Percentiles rank a stretch among this genome's conserved stretches.
Evolutionary conservation across 2,888 invertebrate genomes (phyloP).

Genomic region (Dermolepida albohirtum): DNA sequence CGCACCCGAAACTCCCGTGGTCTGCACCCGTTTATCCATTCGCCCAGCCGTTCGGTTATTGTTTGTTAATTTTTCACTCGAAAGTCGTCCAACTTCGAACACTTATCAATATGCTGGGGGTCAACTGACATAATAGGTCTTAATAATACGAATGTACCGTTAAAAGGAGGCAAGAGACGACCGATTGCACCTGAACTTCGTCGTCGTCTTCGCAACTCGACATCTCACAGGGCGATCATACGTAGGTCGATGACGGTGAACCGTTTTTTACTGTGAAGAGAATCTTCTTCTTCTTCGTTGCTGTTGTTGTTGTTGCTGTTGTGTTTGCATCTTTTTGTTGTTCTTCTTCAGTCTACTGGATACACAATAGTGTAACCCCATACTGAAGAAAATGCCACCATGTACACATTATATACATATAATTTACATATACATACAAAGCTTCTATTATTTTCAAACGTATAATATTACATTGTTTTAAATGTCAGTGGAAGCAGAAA

Average conservation of each 20-base stretch:
- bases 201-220: conserved; percentile 12
- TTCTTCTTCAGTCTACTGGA: background rate
- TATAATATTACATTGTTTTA: conserved; percentile 5
- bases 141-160: conserved; percentile 10
- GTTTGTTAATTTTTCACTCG: background rate
- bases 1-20: background rate
- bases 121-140: background rate
- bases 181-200: conserved; percentile 36
- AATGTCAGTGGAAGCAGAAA: conserved; percentile 1
- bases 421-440: background rate
- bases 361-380: conserved; percentile 3
- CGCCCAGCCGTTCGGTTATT: background rate
- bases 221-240: conserved; percentile 13
- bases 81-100: background rate
- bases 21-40: no score
- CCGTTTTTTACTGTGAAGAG: background rate
- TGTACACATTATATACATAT: background rate
- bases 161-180: conserved; percentile 1
- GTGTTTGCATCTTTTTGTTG: background rate
- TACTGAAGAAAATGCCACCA: conserved; percentile 4
- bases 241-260: conserved; percentile 30
- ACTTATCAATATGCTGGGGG: background rate
- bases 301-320: no score
- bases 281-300: background rate
- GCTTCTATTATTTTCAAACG: conserved; percentile 2